phyloP scores from a whole-genome alignment of 2,888 invertebrate genomes.

The Cephus nigrinus region DNA sequence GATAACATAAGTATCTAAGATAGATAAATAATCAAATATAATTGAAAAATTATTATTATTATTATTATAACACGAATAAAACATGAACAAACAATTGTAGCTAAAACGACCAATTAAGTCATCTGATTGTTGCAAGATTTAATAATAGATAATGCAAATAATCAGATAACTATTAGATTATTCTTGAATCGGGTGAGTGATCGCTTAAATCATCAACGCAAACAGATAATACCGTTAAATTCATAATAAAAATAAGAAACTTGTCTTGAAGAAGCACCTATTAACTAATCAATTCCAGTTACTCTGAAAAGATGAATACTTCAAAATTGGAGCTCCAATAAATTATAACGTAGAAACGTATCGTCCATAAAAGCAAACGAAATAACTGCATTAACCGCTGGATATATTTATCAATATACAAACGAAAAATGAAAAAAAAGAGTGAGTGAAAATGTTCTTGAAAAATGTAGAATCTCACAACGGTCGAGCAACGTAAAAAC shows the following conservation, averaged over 20 bases:
- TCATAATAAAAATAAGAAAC: background rate
- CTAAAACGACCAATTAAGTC: background rate
- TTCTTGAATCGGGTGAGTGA: background rate
- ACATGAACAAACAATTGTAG: background rate
- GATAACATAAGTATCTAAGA: background rate
- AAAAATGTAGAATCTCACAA: background rate
- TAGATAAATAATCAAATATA: background rate
- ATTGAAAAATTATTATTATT: background rate
- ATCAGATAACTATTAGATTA: background rate
- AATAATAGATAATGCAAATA: background rate
- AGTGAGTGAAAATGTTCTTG: background rate
- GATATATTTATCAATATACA: background rate
- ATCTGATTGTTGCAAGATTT: background rate
- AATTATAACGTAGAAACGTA: background rate
- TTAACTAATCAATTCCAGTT: background rate
- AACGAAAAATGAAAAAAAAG: background rate
- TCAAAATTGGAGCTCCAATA: background rate
- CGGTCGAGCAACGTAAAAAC: background rate
- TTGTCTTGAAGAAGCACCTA: background rate
- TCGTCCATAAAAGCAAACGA: background rate
- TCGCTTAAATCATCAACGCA: background rate
- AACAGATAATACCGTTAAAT: background rate
- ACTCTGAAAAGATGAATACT: background rate
- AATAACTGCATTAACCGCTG: background rate
- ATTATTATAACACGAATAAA: background rate